Percentiles rank a stretch among this genome's conserved stretches.
Evolutionary conservation across 2,797 vertebrate genomes (phyloP).

Genomic region (Lepus townsendii): DNA sequence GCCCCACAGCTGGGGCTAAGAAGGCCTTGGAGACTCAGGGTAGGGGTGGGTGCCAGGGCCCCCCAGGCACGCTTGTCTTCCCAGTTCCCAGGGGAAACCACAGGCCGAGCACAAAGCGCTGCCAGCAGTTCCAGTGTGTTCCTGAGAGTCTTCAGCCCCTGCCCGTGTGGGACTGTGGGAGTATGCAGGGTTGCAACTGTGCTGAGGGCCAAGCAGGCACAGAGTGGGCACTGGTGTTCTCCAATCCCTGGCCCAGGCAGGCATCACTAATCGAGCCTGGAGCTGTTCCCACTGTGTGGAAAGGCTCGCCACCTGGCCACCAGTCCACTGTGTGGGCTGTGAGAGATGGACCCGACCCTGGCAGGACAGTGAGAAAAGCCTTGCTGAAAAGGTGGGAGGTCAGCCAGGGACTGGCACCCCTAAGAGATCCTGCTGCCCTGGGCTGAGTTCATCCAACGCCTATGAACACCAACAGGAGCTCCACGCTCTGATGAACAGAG

Average conservation of each 20-base stretch:
- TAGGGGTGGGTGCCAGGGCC: neutral
- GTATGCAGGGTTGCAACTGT: constrained; percentile 77
- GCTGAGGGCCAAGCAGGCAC: constrained; percentile 62
- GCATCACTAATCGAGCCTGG: neutral
- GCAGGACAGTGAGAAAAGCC: neutral
- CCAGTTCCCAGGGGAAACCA: constrained; percentile 29
- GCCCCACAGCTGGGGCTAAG: neutral
- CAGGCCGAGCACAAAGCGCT: constrained; percentile 34
- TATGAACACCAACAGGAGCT: fast-evolving
- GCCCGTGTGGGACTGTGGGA: constrained; percentile 60
- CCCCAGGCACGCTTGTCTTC: neutral
- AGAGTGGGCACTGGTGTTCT: neutral
- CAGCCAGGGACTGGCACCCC: no score
- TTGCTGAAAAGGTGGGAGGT: neutral
- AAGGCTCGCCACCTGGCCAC: no score
- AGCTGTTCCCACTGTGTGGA: neutral
- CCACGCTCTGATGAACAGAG: neutral
- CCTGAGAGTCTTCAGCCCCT: constrained; percentile 82
- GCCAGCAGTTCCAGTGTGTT: constrained; percentile 54
- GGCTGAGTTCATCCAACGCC: neutral
- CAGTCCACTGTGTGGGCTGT: fast-evolving
- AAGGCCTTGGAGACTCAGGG: neutral
- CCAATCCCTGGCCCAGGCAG: neutral
- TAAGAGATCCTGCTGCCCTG: fast-evolving
- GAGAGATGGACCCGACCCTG: neutral